Evolutionary conservation across 2,888 invertebrate genomes (phyloP), one percentile per base, ranked within the genome.

Genomic region (Mimumesa dahlbomi): DNA sequence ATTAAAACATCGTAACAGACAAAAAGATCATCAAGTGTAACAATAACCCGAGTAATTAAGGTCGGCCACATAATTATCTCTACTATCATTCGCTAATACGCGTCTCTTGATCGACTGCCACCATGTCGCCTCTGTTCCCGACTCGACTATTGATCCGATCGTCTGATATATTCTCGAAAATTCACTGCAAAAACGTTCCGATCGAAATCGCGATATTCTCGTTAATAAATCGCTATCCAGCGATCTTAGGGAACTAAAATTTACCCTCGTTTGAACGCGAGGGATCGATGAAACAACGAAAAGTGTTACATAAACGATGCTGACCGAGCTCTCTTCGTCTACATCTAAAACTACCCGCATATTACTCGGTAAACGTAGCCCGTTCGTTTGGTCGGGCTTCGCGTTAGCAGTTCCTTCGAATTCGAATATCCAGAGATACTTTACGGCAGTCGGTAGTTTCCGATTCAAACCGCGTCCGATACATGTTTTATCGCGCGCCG

Each of bases 401-500:
- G n/a, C n/a, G n/a, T n/a, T n/a, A n/a, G n/a, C n/a, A n/a, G n/a
- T n/a, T n/a, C n/a, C n/a, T n/a, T n/a, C n/a, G n/a, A n/a, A n/a
- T n/a, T n/a, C n/a, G n/a, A n/a, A n/a, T n/a, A n/a, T n/a, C n/a
- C n/a, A n/a, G n/a, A n/a, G n/a, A n/a, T n/a, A n/a, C n/a, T n/a
- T n/a, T n/a, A n/a, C n/a, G n/a, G n/a, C n/a, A n/a, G n/a, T n/a
- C n/a, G n/a, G 25, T 7, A 25, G 4, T 25, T 7, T 25, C 7
- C 4, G 25, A 25, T 25, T 25, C 25, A 5, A 3, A 7, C 25
- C 7, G 25, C 25, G 3, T 7, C 25, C 70, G 70, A 76, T 76
- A 65, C 68, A 68, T 68, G 52, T 65, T 68, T 68, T 65, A 68
- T 68, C 65, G 52, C 65, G 42, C 70, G 52, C 50, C 73, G 58